Evolutionary conservation across 2,113 vertebrate species (phyloP), one percentile per base, ranked within the genome.

Genomic region (Theristicus caerulescens): DNA sequence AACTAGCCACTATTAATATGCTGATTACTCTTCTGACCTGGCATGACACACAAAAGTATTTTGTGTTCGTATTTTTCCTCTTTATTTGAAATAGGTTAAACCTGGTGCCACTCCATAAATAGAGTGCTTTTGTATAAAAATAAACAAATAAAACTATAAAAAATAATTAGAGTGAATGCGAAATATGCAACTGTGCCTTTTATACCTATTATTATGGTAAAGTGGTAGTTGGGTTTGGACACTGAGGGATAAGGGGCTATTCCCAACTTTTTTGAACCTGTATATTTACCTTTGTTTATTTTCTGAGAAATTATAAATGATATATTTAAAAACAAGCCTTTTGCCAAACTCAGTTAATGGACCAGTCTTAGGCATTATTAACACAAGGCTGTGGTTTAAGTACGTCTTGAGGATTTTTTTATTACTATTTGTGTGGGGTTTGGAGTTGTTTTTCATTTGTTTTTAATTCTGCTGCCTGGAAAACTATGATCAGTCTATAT

Each of bases 151-250:
- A 98, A 98, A 96, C 82, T 95, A 97, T 95, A 97, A 97, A 98
- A 98, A 98, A 98, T 90, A 94, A 94, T 96, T 97, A 96, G 99
- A 98, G 98, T 99, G 99, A 99, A 99, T 99, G 99, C 99, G 98
- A 99, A 98, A 99, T 99, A 99, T 99, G 99, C 99, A 99, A 99
- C 98, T 99, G 99, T 99, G 99, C 99, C 99, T 99, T 99, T 99
- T 99, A 99, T 99, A 99, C 98, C 99, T 98, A 98, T 98, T 97
- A 99, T 99, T 99, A 99, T 98, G 98, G 98, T 99, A 98, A 97
- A 98, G 98, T 97, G 98, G 99, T 98, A 98, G 98, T 98, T 98
- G 98, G 98, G 98, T 98, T 99, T 98, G 98, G 98, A 98, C 91
- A 98, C 97, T 98, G 97, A 98, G 98, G 97, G 97, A 98, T 98